Conservation (phyloP, 2,113 vertebrate genomes). For the Sinocyclocheilus grahami region DNA sequence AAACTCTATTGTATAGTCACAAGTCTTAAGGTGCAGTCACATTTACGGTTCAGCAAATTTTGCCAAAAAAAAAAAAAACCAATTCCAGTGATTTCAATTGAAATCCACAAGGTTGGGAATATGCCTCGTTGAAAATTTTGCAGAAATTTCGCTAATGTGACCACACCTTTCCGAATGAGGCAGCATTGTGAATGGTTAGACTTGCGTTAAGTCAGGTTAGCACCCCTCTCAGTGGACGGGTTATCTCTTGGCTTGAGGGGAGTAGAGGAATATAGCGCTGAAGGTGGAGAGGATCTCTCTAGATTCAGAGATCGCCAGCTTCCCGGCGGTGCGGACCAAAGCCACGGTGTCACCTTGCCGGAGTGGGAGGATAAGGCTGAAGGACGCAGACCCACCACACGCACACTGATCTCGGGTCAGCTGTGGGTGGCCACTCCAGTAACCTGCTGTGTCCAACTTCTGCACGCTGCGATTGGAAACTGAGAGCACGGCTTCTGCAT, state of each 20-base stretch:
- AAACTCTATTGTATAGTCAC: constrained; percentile 25
- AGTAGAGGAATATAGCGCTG: constrained; percentile 89
- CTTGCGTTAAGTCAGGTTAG: constrained; percentile 11
- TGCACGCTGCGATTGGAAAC: constrained; percentile 88
- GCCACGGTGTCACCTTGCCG: constrained; percentile 85
- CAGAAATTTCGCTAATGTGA: not conserved
- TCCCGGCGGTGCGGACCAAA: constrained; percentile 85
- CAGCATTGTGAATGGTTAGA: constrained; percentile 10
- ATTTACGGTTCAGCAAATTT: not conserved
- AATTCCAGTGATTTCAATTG: not conserved
- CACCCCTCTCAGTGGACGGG: constrained; percentile 53
- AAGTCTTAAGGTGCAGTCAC: not conserved
- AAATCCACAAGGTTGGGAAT: not conserved
- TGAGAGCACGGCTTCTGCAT: constrained; percentile 84
- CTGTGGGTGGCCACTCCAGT: constrained; percentile 68
- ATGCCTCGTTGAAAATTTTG: not conserved
- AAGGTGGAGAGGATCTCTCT: constrained; percentile 92
- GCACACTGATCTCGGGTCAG: constrained; percentile 65
- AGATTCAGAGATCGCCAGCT: constrained; percentile 84
- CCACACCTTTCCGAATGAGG: not conserved
- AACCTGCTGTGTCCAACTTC: constrained; percentile 81
- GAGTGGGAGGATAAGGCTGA: constrained; percentile 89
- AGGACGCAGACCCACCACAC: constrained; percentile 84
- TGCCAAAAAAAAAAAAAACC: not conserved
- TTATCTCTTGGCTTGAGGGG: constrained; percentile 83